Conservation (phyloP, 2,888 invertebrate species). For the Diplazon laetatorius region DNA sequence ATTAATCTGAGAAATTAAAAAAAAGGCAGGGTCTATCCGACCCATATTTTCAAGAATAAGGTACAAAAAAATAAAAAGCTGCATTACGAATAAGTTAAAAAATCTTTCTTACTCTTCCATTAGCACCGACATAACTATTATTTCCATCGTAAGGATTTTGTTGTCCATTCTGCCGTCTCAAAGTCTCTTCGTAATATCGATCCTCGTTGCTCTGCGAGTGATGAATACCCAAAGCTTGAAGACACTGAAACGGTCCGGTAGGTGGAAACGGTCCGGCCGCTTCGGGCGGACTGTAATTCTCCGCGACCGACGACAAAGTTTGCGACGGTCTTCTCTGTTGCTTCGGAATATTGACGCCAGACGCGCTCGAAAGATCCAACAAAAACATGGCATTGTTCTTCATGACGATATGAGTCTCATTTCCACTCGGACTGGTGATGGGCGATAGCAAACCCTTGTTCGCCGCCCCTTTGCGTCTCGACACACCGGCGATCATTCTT, state of each 20-base stretch:
- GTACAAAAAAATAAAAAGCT: no score
- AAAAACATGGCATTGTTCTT: conserved; percentile 97
- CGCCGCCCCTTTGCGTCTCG: conserved; percentile 71
- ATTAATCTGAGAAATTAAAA: no score
- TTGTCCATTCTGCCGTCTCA: conserved; percentile 82
- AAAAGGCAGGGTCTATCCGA: no score
- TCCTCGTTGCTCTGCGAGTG: conserved; percentile 77
- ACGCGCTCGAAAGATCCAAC: conserved; percentile 93
- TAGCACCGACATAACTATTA: conserved; percentile 70
- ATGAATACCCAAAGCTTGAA: conserved; percentile 83
- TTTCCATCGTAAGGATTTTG: conserved; percentile 78
- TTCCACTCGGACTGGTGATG: conserved; percentile 79
- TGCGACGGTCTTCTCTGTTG: conserved; percentile 80
- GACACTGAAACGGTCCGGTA: conserved; percentile 86
- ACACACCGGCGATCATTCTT: conserved; percentile 76
- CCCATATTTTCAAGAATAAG: no score
- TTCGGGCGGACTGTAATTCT: conserved; percentile 85
- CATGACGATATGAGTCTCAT: conserved; percentile 88
- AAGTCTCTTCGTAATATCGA: conserved; percentile 82
- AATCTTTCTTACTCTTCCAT: conserved; percentile 80
- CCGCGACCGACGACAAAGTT: conserved; percentile 84
- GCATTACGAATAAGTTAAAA: not conserved
- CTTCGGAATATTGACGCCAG: conserved; percentile 83
- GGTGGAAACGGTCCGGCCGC: conserved; percentile 84
- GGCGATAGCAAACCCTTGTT: conserved; percentile 75